Percentiles rank a stretch among this genome's conserved stretches.
Evolutionary conservation across 1,140 invertebrate species (phyloP).

Genomic region (Camponotus vicinus): DNA sequence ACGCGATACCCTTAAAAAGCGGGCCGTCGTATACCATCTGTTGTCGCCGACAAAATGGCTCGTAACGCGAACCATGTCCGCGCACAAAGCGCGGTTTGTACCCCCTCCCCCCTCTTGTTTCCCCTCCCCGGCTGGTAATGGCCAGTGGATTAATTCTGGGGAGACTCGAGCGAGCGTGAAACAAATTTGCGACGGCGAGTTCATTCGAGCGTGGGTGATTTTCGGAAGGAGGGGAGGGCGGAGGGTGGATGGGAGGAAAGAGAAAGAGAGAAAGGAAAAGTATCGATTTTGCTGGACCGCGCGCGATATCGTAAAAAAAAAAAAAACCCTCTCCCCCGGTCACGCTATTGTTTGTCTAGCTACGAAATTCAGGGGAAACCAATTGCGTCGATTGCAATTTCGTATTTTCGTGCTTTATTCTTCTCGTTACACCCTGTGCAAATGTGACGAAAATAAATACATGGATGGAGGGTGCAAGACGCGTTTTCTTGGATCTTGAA

Average conservation of each 20-base stretch:
- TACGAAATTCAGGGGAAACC: background rate
- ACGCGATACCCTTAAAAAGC: conserved; percentile 46
- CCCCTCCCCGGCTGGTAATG: conserved; percentile 39
- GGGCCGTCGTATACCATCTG: conserved; percentile 38
- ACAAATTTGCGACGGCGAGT: conserved; percentile 55
- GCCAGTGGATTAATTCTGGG: conserved; percentile 57
- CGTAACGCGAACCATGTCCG: conserved; percentile 53
- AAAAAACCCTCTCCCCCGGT: background rate
- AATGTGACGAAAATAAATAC: background rate
- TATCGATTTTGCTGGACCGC: conserved; percentile 30
- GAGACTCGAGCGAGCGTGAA: conserved; percentile 26
- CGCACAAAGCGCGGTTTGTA: conserved; percentile 60
- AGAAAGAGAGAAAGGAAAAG: conserved; percentile 18
- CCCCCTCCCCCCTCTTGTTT: background rate
- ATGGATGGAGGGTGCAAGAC: background rate
- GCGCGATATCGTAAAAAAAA: conserved; percentile 26
- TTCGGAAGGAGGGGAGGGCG: background rate
- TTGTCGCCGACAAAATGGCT: conserved; percentile 56
- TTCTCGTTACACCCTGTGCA: background rate
- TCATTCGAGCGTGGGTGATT: conserved; percentile 49
- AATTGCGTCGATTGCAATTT: conserved; percentile 9
- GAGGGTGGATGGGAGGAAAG: background rate
- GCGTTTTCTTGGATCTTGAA: too few species aligned
- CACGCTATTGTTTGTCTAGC: background rate
- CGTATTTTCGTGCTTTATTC: background rate